Evolutionary conservation across 2,113 vertebrate genomes (phyloP).

Genomic region (Arvicanthis niloticus): DNA sequence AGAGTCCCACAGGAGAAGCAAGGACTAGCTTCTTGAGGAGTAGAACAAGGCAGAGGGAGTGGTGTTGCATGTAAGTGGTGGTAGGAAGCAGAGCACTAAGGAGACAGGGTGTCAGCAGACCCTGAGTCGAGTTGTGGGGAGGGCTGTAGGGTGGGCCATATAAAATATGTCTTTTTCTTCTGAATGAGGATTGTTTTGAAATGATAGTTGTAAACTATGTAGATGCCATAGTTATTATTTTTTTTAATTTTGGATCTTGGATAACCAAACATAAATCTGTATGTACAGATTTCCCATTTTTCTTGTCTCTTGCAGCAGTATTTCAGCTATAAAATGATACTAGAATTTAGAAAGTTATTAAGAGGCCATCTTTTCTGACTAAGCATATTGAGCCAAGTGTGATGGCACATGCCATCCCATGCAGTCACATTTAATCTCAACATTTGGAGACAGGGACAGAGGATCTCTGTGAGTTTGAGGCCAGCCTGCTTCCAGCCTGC

Average conservation of each 20-base stretch:
- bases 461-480: background rate
- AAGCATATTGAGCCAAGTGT: background rate
- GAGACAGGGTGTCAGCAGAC: background rate
- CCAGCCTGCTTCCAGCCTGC: background rate
- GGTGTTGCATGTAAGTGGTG: background rate
- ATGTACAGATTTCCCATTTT: background rate
- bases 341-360: background rate
- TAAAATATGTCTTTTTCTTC: background rate
- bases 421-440: background rate
- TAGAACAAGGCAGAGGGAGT: background rate
- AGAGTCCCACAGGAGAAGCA: background rate
- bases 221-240: background rate
- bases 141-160: background rate
- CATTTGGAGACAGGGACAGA: background rate
- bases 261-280: background rate
- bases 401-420: background rate
- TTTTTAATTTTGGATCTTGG: background rate
- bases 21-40: background rate
- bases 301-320: background rate
- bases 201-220: background rate
- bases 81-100: background rate
- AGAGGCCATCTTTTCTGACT: background rate
- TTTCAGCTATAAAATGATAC: background rate
- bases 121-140: background rate
- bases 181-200: background rate